These are phyloP conservation scores for Matsumurasca onukii DNA, from an alignment of 1,140 invertebrate species.

Conservation along the genomic window DNA sequence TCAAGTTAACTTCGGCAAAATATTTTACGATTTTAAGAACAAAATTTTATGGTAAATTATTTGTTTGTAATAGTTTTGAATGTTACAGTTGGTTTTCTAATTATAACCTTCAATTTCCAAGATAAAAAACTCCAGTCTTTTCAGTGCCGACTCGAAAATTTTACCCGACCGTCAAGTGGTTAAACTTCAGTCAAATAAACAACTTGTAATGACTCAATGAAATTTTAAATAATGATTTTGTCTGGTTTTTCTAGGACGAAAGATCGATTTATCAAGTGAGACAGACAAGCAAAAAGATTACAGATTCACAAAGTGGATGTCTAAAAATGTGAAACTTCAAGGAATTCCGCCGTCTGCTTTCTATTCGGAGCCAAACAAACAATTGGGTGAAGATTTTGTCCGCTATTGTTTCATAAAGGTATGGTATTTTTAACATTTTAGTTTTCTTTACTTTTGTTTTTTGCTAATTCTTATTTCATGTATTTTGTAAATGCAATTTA, in stretches of 20 bases:
- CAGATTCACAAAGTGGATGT: constrained; percentile 93
- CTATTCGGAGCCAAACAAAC: constrained; percentile 80
- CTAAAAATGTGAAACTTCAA: constrained; percentile 88
- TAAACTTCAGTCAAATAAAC: no score
- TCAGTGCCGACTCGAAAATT: no score
- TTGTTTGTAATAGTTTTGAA: no score
- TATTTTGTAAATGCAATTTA: neutral
- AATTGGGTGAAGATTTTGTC: constrained; percentile 83
- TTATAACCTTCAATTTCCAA: no score
- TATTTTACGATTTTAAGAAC: no score
- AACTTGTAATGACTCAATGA: neutral
- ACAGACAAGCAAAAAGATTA: constrained; percentile 79
- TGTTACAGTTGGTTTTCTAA: no score
- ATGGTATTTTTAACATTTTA: constrained; percentile 37
- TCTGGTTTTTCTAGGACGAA: constrained; percentile 18
- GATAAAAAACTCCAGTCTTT: no score
- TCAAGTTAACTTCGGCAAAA: no score
- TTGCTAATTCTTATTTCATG: constrained; percentile 15
- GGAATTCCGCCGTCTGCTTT: constrained; percentile 95
- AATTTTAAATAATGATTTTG: neutral
- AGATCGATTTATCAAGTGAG: constrained; percentile 57
- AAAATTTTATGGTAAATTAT: no score
- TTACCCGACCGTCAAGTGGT: no score
- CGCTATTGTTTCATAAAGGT: constrained; percentile 95
- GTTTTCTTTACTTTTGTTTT: constrained; percentile 15